Conservation (phyloP, 1,140 invertebrate species). For the Dinothrombium tinctorium region DNA sequence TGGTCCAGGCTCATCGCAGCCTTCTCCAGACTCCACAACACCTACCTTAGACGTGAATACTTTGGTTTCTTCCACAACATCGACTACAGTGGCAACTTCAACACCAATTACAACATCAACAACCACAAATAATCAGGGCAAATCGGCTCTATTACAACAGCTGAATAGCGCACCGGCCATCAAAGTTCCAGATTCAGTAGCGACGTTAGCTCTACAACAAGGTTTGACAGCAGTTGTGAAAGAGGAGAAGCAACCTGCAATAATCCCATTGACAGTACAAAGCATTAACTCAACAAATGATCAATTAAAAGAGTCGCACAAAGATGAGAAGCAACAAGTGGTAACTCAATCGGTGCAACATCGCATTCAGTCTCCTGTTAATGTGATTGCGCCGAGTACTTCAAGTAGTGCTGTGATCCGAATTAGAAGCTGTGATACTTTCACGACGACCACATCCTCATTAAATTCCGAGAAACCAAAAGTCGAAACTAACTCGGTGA, state of each 20-base stretch:
- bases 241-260: too few species aligned
- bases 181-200: slow-evolving; percentile 1
- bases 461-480: neutral
- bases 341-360: too few species aligned
- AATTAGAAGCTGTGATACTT: too few species aligned
- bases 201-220: too few species aligned
- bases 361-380: too few species aligned
- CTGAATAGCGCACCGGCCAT: neutral
- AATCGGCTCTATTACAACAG: neutral
- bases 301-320: too few species aligned
- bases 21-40: slow-evolving; percentile 12
- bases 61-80: slow-evolving; percentile 1
- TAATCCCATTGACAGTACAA: too few species aligned
- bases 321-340: too few species aligned
- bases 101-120: neutral
- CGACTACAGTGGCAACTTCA: neutral
- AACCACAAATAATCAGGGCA: neutral
- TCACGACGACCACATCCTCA: neutral
- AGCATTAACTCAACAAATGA: too few species aligned
- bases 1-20: slow-evolving; percentile 11
- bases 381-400: too few species aligned
- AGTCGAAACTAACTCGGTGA: neutral
- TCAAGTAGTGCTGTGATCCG: too few species aligned
- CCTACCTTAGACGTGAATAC: slow-evolving; percentile 9
- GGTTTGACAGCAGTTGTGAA: too few species aligned